Conservation (phyloP, 2,888 invertebrate species). For the Galerucella pusilla region DNA sequence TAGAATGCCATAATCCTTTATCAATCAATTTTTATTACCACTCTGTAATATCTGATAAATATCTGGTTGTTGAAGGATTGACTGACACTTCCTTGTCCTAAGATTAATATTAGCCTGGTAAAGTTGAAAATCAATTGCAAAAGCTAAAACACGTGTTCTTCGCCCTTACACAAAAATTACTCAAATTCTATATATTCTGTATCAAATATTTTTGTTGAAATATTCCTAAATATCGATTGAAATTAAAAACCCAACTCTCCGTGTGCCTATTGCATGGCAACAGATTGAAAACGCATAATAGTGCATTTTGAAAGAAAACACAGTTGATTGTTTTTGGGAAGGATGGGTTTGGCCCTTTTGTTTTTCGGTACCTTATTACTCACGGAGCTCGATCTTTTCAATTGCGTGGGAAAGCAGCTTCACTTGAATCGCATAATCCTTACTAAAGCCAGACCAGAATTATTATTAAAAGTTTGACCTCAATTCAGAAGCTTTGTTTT, state of each 20-base stretch:
- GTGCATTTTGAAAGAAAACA: slow-evolving; percentile 18
- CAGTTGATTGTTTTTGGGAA: slow-evolving; percentile 35
- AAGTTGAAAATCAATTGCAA: no score
- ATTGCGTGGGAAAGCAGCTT: slow-evolving; percentile 27
- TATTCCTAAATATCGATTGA: background rate
- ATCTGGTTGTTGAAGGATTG: no score
- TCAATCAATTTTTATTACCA: no score
- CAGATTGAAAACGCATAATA: slow-evolving; percentile 18
- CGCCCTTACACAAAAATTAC: no score
- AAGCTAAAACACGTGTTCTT: no score
- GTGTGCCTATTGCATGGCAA: background rate
- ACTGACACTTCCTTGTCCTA: no score
- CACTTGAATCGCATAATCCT: slow-evolving; percentile 13
- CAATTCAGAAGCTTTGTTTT: background rate
- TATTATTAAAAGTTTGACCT: background rate
- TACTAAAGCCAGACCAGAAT: background rate
- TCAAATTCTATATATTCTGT: background rate
- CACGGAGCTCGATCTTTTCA: slow-evolving; percentile 23
- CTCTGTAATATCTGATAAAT: no score
- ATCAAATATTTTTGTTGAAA: no score
- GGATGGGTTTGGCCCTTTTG: slow-evolving; percentile 36
- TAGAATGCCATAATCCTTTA: no score
- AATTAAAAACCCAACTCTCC: slow-evolving; percentile 12
- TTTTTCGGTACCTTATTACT: slow-evolving; percentile 26
- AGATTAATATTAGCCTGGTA: no score